Conservation (phyloP, 2,797 vertebrate genomes). For the Takifugu rubripes region DNA sequence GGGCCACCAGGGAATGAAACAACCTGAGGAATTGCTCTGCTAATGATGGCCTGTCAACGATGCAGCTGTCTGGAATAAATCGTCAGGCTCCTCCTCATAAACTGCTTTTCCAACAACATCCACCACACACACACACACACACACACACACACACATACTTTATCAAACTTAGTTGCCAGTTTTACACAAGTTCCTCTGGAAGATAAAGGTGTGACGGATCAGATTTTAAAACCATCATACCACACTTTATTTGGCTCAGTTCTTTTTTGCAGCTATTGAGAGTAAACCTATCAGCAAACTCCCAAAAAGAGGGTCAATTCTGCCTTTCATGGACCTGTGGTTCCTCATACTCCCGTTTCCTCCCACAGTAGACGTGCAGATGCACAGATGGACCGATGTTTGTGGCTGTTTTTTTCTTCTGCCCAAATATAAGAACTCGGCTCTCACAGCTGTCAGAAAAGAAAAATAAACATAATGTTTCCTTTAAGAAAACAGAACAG, state of each 20-base stretch:
- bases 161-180: constrained; percentile 44
- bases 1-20: constrained; percentile 72
- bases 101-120: constrained; percentile 76
- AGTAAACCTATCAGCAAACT: no score
- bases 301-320: no score
- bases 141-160: constrained; percentile 25
- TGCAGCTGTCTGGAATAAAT: constrained; percentile 86
- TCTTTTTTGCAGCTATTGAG: background rate
- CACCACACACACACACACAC: constrained; percentile 20
- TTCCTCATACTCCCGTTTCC: no score
- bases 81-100: constrained; percentile 72
- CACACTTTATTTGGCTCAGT: background rate
- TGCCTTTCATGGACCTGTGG: no score
- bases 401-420: no score
- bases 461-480: no score
- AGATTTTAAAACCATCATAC: constrained; percentile 2
- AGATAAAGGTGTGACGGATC: background rate
- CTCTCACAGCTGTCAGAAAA: no score
- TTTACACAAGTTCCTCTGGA: constrained; percentile 19
- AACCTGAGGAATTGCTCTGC: constrained; percentile 78
- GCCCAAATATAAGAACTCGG: no score
- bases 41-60: constrained; percentile 84
- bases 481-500: no score
- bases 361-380: no score
- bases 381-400: no score